Evolutionary conservation across 2,888 invertebrate genomes (phyloP), one percentile per base, ranked within the genome.

Genomic region (Trileptium ribeirensis): DNA sequence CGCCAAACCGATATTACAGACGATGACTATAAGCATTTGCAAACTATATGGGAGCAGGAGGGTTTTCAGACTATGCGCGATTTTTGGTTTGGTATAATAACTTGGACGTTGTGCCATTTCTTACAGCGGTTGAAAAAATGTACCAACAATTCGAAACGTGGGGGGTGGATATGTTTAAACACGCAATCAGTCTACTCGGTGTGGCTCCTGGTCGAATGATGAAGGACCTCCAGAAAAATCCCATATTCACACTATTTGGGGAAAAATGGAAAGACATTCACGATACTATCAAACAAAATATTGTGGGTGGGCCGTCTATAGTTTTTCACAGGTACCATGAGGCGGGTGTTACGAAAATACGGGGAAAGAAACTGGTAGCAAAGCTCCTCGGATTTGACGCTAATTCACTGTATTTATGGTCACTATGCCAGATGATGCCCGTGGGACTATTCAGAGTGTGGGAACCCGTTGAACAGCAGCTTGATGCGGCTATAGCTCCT

Each of bases 151-250:
- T 64, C n/a, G n/a, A 64, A n/a, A n/a, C 19, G n/a, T 24, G 19
- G 64, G n/a, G n/a, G 19, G n/a, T 64, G 19, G 64, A 64, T n/a
- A 64, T 64, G 64, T 64, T 64, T 36, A 70, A 40, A 81, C 67
- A 15, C 77, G 82, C 67, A 85, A 40, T 19, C 78, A 81, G 15
- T 82, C 64, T 24, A 64, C n/a, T n/a, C n/a, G n/a, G n/a, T n/a
- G n/a, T n/a, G n/a, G n/a, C n/a, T n/a, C n/a, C n/a, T n/a, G n/a
- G n/a, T n/a, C n/a, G n/a, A n/a, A n/a, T n/a, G n/a, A n/a, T n/a
- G n/a, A n/a, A n/a, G n/a, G n/a, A n/a, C n/a, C n/a, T n/a, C n/a
- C n/a, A n/a, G n/a, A n/a, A n/a, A n/a, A n/a, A n/a, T n/a, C 15
- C 70, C 8, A n/a, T 70, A 3, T 70, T 70, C 29, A 29, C 70